Evolutionary conservation across 1,140 invertebrate species (phyloP).

Genomic region (Lepidotrigona ventralis): DNA sequence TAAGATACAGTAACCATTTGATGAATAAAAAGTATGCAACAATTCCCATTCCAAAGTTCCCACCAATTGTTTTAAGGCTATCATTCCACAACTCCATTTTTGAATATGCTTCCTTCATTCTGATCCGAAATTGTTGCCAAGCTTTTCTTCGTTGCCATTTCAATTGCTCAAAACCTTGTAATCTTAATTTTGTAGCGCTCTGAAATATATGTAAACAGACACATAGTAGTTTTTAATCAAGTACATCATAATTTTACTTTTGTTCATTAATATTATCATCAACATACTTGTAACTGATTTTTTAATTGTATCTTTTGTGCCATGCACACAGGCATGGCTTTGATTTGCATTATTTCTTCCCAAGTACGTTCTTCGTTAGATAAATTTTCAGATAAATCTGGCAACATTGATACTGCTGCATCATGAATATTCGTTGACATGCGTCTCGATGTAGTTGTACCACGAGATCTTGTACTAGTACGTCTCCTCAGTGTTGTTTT

Average conservation of each 20-base stretch:
- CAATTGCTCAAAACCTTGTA: constrained; percentile 89
- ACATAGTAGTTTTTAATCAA: constrained; percentile 8
- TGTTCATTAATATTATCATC: not conserved
- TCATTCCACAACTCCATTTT: constrained; percentile 88
- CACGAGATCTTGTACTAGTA: constrained; percentile 83
- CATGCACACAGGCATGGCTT: constrained; percentile 90
- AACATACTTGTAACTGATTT: constrained; percentile 86
- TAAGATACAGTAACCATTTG: constrained; percentile 89
- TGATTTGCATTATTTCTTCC: constrained; percentile 93
- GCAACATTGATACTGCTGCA: constrained; percentile 87
- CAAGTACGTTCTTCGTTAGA: constrained; percentile 91
- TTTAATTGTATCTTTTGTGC: constrained; percentile 89
- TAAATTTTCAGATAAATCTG: constrained; percentile 88
- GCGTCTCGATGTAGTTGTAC: constrained; percentile 83
- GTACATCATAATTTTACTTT: not conserved
- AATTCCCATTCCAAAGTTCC: constrained; percentile 89
- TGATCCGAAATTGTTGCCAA: constrained; percentile 83
- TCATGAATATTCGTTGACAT: constrained; percentile 84
- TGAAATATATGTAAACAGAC: constrained; percentile 69
- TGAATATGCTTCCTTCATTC: constrained; percentile 83
- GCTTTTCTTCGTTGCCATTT: constrained; percentile 88
- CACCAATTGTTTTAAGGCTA: constrained; percentile 87
- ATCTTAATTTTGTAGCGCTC: constrained; percentile 88
- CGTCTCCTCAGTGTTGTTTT: constrained; percentile 81
- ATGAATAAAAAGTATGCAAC: constrained; percentile 90